phyloP scores from a whole-genome alignment of 2,888 invertebrate genomes.

The Sepiola atlantica region DNA sequence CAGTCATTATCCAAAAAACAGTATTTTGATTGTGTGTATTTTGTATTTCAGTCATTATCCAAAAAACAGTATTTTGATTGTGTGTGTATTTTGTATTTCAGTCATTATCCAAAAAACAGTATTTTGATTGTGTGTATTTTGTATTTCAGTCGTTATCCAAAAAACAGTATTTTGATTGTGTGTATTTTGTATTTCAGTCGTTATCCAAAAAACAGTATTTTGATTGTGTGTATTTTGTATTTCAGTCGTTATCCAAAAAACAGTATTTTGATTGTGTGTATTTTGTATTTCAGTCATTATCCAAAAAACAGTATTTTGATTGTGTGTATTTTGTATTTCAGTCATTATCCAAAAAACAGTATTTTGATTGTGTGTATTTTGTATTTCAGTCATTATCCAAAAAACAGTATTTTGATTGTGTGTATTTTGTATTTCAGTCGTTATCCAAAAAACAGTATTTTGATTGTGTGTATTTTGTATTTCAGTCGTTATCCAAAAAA shows the following conservation, averaged over 20 bases:
- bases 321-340: slow-evolving; percentile 68
- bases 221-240: too few relatives aligned
- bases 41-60: slow-evolving; percentile 75
- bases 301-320: slow-evolving; percentile 77
- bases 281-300: slow-evolving; percentile 75
- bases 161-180: too few relatives aligned
- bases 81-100: slow-evolving; percentile 68
- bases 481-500: slow-evolving; percentile 76
- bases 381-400: slow-evolving; percentile 76
- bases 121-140: too few relatives aligned
- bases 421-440: slow-evolving; percentile 73
- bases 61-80: too few relatives aligned
- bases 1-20: slow-evolving; percentile 77
- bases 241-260: slow-evolving; percentile 76
- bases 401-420: too few relatives aligned
- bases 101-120: slow-evolving; percentile 77
- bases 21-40: too few relatives aligned
- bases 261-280: too few relatives aligned
- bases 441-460: slow-evolving; percentile 77
- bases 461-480: too few relatives aligned
- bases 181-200: slow-evolving; percentile 73
- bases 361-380: too few relatives aligned
- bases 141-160: slow-evolving; percentile 76
- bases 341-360: slow-evolving; percentile 77
- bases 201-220: slow-evolving; percentile 77